Evolutionary conservation across 1,140 invertebrate species (phyloP), one percentile per base, ranked within the genome.

Genomic region (Myzus persicae): DNA sequence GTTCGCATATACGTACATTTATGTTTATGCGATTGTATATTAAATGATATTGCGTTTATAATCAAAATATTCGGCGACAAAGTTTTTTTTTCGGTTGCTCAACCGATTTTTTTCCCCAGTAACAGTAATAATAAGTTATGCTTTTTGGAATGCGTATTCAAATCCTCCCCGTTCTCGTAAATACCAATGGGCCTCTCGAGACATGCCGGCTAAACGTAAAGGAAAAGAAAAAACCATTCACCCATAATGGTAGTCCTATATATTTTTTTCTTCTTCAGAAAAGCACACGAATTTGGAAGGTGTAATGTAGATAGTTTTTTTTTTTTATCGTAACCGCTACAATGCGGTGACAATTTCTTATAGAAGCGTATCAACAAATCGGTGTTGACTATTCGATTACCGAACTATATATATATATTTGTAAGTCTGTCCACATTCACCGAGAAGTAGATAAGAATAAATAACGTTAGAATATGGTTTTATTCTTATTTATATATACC

Each of bases 71-170:
- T 89, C 87, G 46, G 36, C 5, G 48, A 89, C 88, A 89, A 89
- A 89, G 48, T 89, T 90, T 90, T 51, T n/a, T 90, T 67, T 90
- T 31, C 42, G 14, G 36, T 7, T 5, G 36, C 36, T n/a, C 31
- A 67, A 90, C 51, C 89, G 51, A 90, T 90, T 90, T 90, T 67
- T 26, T 67, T 24, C 6, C 26, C 9, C 38, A 22, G 51, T 51
- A 67, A 90, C 89, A 31, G 89, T 90, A 67, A 90, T 90, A 90
- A 90, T 90, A 90, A 90, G 89, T 90, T 90, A 90, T 90, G 51
- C 18, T 90, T 67, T 90, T 26, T 22, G 26, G 38, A 90, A 90
- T 42, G 54, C 40, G 54, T 90, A 90, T 90, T 90, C 89, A 90
- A 90, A 90, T 90, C 89, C 51, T 90, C 51, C 38, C 42, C 51